phyloP scores from a whole-genome alignment of 2,113 vertebrate species.

The Datnioides undecimradiatus region DNA sequence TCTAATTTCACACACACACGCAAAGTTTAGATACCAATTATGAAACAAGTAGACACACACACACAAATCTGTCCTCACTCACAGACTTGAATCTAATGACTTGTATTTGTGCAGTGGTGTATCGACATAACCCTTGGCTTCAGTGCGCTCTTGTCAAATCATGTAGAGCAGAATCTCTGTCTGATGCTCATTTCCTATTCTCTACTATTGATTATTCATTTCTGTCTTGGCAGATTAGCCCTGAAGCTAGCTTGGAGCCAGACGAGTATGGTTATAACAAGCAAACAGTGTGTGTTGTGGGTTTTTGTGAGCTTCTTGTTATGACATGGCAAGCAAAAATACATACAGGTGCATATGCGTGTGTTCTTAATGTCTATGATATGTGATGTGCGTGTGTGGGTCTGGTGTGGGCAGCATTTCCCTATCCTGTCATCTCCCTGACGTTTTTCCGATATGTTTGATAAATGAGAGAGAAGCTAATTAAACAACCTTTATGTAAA shows the following conservation, averaged over 20 bases:
- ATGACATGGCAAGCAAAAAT: neutral
- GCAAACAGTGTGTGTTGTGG: neutral
- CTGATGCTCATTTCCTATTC: constrained; percentile 70
- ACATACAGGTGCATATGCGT: neutral
- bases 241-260: constrained; percentile 36
- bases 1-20: neutral
- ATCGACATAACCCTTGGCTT: constrained; percentile 62
- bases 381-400: constrained; percentile 1
- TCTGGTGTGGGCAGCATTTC: neutral
- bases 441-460: constrained; percentile 32
- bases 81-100: constrained; percentile 21
- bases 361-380: neutral
- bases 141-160: constrained; percentile 57
- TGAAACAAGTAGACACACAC: neutral
- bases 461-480: constrained; percentile 64
- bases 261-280: constrained; percentile 14
- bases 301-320: constrained; percentile 2
- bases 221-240: constrained; percentile 55
- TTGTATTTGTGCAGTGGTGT: constrained; percentile 34
- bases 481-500: constrained; percentile 63
- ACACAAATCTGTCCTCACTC: neutral
- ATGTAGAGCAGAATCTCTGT: constrained; percentile 42
- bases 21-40: constrained; percentile 10
- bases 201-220: constrained; percentile 72
- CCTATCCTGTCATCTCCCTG: constrained; percentile 31